Evolutionary conservation across 2,797 vertebrate genomes (phyloP), one percentile per base, ranked within the genome.

Genomic region (Capromys pilorides): DNA sequence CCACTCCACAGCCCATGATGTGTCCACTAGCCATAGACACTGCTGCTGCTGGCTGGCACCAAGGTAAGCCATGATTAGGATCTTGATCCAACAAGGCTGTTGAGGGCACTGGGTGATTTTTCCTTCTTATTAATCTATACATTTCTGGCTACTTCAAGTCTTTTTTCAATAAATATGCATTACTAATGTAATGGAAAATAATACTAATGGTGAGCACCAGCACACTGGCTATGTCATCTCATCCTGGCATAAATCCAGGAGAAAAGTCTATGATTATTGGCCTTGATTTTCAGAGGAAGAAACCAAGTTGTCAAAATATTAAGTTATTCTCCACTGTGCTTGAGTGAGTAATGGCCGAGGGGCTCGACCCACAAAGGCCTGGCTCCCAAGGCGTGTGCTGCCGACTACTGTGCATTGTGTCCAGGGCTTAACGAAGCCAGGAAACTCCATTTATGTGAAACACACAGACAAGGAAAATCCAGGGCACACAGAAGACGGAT

Each of bases 41-140:
- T 0, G 21, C 51, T 33, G 21, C 73, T 11, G 22, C 19, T 21
- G 51, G n/a, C 45, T 54, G 45, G 77, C 21, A 19, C 49, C 36
- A 13, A 80, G 22, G 61, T 13, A 9, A 36, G 90, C 49, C 3
- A 14, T 1, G n/a, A 75, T 19, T 83, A 28, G 22, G 33, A 75
- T 28, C 26, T 75, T 69, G 12, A 5, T 1, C 36, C 1, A 0
- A 26, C 26, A 61, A 22, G 1, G 8, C 11, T 2, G 1, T 1
- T 1, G 26, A n/a, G 8, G 59, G 36, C 33, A 0, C 1, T 1
- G 49, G 49, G 14, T 2, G 0, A 5, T 67, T 92, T 90, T 62
- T n/a, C 83, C 69, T 79, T 49, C 64, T 39, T 39, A 39, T 12
- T 57, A 57, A 57, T 57, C 39, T 62, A 41, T 41, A 59, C 57